Evolutionary conservation across 2,797 vertebrate genomes (phyloP).

Genomic region (Petrocephalus schoutedeni): DNA sequence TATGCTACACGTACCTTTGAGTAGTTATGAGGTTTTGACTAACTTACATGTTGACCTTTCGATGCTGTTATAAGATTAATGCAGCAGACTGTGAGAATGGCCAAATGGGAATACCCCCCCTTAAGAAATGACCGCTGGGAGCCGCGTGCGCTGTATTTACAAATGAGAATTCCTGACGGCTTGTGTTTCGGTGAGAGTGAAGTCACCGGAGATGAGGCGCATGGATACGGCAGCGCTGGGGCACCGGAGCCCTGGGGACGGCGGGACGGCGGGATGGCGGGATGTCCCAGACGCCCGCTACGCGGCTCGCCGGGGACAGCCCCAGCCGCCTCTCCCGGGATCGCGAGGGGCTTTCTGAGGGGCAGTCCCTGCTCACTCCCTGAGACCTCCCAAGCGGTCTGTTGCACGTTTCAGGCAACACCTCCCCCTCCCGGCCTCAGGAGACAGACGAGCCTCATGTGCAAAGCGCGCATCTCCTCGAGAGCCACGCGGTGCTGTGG

Average conservation of each 20-base stretch:
- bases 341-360: not conserved
- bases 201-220: not conserved
- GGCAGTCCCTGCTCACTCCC: not conserved
- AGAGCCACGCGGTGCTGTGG: not conserved
- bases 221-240: not conserved
- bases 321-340: not conserved
- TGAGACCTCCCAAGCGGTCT: not conserved
- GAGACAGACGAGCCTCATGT: not conserved
- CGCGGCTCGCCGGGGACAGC: not conserved
- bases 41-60: not conserved
- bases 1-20: not conserved
- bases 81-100: not conserved
- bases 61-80: not conserved
- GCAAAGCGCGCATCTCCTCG: not conserved
- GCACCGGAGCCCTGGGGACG: not conserved
- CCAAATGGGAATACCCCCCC: not conserved
- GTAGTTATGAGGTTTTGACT: not conserved
- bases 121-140: not conserved
- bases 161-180: not conserved
- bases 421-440: not conserved
- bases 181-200: not conserved
- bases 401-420: not conserved
- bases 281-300: not conserved
- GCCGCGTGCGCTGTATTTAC: not conserved
- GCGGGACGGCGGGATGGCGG: not conserved